Percentiles rank a stretch among this genome's conserved stretches.
phyloP scores from a whole-genome alignment of 2,113 vertebrate genomes.

The Jaculus jaculus region DNA sequence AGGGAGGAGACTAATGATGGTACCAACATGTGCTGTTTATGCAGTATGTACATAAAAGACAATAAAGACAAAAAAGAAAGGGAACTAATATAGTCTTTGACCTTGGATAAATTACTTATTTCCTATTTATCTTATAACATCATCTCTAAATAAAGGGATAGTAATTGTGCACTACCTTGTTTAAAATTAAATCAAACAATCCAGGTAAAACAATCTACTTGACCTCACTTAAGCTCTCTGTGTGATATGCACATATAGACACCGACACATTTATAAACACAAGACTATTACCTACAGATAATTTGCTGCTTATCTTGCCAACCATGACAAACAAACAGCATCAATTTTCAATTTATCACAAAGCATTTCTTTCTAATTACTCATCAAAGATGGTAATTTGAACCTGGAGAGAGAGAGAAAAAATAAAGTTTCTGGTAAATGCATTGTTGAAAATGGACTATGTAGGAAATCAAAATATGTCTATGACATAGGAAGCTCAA shows the following conservation, averaged over 20 bases:
- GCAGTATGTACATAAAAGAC: too few species aligned
- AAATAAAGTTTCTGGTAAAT: neutral
- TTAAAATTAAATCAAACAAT: conserved; percentile 48
- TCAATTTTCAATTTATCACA: neutral
- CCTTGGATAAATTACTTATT: neutral
- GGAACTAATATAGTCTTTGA: neutral
- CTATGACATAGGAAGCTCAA: neutral
- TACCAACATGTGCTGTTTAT: too few species aligned
- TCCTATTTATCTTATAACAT: neutral
- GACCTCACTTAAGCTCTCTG: neutral
- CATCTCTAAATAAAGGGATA: neutral
- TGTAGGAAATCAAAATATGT: neutral
- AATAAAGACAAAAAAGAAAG: too few species aligned
- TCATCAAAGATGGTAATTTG: conserved; percentile 11
- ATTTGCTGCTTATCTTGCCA: neutral
- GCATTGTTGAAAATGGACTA: neutral
- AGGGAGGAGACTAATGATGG: too few species aligned
- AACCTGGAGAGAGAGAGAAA: neutral
- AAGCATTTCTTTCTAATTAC: neutral
- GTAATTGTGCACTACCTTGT: neutral
- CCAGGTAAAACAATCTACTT: neutral
- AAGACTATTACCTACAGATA: neutral
- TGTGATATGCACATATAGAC: neutral
- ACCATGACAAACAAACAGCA: neutral
- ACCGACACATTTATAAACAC: neutral